Conservation (phyloP, 2,797 vertebrate genomes). For the Austrolebias charrua region DNA sequence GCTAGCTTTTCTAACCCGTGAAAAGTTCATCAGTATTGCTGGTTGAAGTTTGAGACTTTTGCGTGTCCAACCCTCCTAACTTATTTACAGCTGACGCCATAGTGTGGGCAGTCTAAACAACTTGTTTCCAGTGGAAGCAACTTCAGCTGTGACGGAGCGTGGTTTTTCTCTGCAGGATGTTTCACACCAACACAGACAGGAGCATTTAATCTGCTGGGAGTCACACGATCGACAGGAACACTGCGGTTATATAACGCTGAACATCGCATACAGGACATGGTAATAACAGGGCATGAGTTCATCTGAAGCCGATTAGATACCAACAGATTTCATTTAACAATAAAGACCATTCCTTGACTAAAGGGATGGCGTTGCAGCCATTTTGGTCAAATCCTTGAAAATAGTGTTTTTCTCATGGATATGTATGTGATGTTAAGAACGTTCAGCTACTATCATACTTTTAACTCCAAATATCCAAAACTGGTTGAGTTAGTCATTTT, state of each 20-base stretch:
- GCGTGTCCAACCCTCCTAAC: too few species aligned
- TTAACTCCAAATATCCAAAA: too few species aligned
- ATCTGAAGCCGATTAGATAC: neutral
- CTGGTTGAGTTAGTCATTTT: neutral
- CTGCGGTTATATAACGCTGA: slow-evolving; percentile 29
- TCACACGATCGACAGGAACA: slow-evolving; percentile 38
- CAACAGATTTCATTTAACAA: neutral
- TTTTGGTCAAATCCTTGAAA: too few species aligned
- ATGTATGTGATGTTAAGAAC: too few species aligned
- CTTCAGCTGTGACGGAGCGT: neutral
- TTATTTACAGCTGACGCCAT: neutral
- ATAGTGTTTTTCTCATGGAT: too few species aligned
- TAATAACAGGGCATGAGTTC: neutral
- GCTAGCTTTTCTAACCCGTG: too few species aligned
- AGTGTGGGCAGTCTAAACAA: neutral
- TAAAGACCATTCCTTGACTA: neutral
- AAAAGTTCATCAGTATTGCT: too few species aligned
- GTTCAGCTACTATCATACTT: too few species aligned
- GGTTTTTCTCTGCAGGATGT: slow-evolving; percentile 39
- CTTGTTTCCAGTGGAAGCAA: neutral
- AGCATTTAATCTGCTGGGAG: slow-evolving; percentile 39
- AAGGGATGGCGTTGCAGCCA: neutral
- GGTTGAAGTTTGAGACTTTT: too few species aligned
- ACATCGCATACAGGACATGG: neutral
- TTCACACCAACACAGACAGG: slow-evolving; percentile 1